A percentile compares a stretch with the other conserved stretches of the same genome.
phyloP scores from a whole-genome alignment of 2,113 vertebrate species.

The Microcebus griseorufus region DNA sequence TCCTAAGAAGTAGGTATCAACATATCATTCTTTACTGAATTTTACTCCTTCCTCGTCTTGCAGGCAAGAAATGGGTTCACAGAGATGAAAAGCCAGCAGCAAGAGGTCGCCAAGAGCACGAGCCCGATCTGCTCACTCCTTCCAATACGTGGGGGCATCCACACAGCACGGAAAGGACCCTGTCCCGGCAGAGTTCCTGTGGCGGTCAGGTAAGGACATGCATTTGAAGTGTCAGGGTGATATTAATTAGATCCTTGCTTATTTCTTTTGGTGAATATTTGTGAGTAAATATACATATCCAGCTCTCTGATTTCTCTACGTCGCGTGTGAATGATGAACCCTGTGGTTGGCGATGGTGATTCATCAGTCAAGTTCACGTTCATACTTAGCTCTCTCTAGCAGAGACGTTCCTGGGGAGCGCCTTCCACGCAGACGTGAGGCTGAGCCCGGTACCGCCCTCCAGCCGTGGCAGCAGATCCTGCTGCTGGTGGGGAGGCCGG shows the following conservation, averaged over 20 bases:
- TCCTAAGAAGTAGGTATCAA: background rate
- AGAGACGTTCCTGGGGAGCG: background rate
- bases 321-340: background rate
- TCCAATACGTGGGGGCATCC: background rate
- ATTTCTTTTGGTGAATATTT: conserved; percentile 4
- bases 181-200: background rate
- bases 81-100: background rate
- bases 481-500: background rate
- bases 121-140: background rate
- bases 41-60: background rate
- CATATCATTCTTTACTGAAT: too few species aligned
- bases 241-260: background rate
- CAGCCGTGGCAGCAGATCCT: background rate
- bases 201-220: background rate
- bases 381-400: background rate
- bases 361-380: background rate
- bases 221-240: background rate
- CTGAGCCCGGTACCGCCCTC: background rate
- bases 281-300: background rate
- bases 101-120: background rate
- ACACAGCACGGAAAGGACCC: fast-evolving
- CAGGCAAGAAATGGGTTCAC: background rate
- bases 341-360: background rate
- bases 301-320: background rate
- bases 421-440: background rate